Evolutionary conservation across 23 tunicate genomes (phyloP), one percentile per base, ranked within the genome.

Genomic region (Halocynthia aurantium): DNA sequence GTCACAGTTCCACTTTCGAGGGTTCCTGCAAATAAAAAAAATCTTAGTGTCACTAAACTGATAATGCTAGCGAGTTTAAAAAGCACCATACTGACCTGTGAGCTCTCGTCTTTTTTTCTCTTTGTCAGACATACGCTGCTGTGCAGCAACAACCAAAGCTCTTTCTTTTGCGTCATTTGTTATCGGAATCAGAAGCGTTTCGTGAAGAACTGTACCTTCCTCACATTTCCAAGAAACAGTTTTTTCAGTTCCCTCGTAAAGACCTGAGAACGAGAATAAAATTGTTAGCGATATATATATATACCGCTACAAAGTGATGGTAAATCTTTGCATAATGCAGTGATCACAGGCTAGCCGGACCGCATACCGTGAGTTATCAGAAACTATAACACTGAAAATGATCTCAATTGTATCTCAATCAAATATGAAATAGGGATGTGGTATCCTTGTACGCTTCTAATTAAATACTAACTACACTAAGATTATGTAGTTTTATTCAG

Each of bases 1-100:
- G 96, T 84, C n/a, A 89, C 96, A 10, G 88, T 71, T 9, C 96
- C 96, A 80, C 96, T 89, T 22, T 89, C 80, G 70, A 89, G 65
- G 17, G 96, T 89, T 44, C 96, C 96, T 89, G 50, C 8, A 31
- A 63, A 11, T 10, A 2, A 21, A 10, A 75, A 44, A 15, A 15
- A 1, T 2, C 4, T 60, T 1, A 60, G 17, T 60, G 17, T 60
- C 2, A 60, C 17, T 60, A 2, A 2, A 60, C 64, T 15, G 17
- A 60, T 15, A 15, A 15, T 60, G 17, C n/a, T 4, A 4, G 64
- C 64, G 4, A 31, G 44, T 31, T 31, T 31, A 31, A 31, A 31
- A 31, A 31, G 64, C n/a, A 58, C 9, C 51, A 51, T 6, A 80
- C 61, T 12, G 21, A 92, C 98, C 98, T 12, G 98, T 92, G 31